Conservation (phyloP, 64 coral and sea anemone genomes). For the Pachyseris speciosa region DNA sequence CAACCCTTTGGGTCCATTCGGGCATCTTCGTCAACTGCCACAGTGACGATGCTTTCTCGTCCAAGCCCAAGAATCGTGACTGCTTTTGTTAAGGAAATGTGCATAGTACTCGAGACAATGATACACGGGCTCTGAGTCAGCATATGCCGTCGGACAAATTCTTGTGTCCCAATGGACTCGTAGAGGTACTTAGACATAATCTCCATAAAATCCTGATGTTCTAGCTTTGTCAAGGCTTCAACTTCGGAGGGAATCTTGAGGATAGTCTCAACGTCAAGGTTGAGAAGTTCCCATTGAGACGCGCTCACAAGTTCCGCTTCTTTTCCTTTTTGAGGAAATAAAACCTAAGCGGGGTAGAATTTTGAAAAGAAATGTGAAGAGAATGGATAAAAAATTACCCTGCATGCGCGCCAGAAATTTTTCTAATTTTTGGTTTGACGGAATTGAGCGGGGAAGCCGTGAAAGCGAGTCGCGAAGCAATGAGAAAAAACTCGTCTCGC, state of each 20-base stretch:
- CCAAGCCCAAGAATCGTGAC: constrained; percentile 66
- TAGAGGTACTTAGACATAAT: constrained; percentile 48
- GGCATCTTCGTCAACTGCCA: constrained; percentile 62
- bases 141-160: constrained; percentile 56
- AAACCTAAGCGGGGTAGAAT: too few relatives aligned
- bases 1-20: constrained; percentile 70
- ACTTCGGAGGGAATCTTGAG: constrained; percentile 61
- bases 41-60: constrained; percentile 48
- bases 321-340: constrained; percentile 45
- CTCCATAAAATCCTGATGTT: constrained; percentile 34
- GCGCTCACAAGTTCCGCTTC: constrained; percentile 46
- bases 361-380: not conserved
- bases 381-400: not conserved
- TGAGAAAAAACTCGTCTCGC: too few relatives aligned
- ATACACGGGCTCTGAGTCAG: constrained; percentile 57
- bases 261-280: constrained; percentile 63
- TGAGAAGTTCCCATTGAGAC: constrained; percentile 71
- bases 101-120: constrained; percentile 63
- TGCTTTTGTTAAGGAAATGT: constrained; percentile 77
- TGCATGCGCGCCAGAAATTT: too few relatives aligned
- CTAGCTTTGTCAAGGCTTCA: constrained; percentile 1
- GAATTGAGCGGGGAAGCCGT: too few relatives aligned
- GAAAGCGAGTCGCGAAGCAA: too few relatives aligned
- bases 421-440: too few relatives aligned
- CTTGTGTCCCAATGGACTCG: constrained; percentile 70